Conservation (phyloP, 1,140 invertebrate species). For the Bactericera cockerelli region DNA sequence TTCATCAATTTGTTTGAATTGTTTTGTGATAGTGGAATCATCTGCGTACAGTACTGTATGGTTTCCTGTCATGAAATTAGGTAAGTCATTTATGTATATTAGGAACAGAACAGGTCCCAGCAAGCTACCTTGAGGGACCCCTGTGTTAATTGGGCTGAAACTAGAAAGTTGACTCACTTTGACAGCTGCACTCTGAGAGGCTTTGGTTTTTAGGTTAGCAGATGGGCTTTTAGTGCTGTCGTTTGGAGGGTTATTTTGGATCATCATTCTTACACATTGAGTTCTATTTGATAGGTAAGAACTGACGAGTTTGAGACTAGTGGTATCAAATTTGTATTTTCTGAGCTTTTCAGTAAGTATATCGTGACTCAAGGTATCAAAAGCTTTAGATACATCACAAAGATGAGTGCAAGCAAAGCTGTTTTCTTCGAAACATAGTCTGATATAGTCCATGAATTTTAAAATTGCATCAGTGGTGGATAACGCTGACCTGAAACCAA, state of each 20-base stretch:
- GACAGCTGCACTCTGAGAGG: too few species aligned
- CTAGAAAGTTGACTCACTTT: background rate
- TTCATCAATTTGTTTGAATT: too few species aligned
- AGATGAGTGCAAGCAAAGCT: slow-evolving; percentile 22
- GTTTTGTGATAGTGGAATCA: background rate
- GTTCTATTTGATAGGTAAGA: slow-evolving; percentile 18
- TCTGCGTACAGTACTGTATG: background rate
- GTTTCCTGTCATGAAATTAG: background rate
- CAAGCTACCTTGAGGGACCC: slow-evolving; percentile 2
- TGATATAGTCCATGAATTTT: slow-evolving; percentile 19
- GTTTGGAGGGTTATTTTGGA: too few species aligned
- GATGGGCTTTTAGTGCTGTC: too few species aligned
- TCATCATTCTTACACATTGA: slow-evolving; percentile 14
- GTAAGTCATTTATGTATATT: slow-evolving; percentile 11
- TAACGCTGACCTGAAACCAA: slow-evolving; percentile 12
- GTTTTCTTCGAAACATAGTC: slow-evolving; percentile 22
- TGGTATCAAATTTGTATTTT: slow-evolving; percentile 13
- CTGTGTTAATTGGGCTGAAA: background rate
- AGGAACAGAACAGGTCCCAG: slow-evolving; percentile 10
- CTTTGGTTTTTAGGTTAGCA: too few species aligned
- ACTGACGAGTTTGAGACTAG: slow-evolving; percentile 15
- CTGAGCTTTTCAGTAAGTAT: slow-evolving; percentile 24
- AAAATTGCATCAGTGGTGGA: slow-evolving; percentile 16
- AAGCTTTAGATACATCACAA: slow-evolving; percentile 26
- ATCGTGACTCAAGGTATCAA: slow-evolving; percentile 26